Percentiles rank a stretch among this genome's conserved stretches.
Conservation (phyloP, 92 coral and sea anemone species). For the Bergia puertoricense region DNA sequence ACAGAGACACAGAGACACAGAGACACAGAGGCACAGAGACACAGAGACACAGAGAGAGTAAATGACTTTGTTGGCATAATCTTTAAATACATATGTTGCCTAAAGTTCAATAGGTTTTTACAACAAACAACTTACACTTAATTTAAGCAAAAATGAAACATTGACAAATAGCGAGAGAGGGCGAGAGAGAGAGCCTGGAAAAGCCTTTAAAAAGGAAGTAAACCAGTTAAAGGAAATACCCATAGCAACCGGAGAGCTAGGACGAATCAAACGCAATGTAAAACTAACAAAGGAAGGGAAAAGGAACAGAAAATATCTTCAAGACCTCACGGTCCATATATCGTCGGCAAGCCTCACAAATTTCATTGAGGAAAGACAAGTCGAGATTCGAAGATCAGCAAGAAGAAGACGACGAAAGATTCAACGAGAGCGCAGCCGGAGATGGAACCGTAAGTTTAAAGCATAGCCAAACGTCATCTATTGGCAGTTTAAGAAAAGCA, state of each 20-base stretch:
- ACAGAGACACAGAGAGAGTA: no score
- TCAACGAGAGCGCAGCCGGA: no score
- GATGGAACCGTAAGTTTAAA: no score
- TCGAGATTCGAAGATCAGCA: background rate
- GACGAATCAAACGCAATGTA: background rate
- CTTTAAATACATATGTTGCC: no score
- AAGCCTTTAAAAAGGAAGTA: background rate
- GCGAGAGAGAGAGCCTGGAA: background rate
- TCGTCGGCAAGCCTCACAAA: background rate
- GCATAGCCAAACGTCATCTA: no score
- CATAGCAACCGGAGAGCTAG: conserved; percentile 4
- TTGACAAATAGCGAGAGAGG: no score
- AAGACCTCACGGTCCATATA: background rate
- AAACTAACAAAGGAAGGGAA: background rate
- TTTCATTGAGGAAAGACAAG: background rate
- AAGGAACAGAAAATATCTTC: background rate
- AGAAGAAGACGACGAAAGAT: background rate
- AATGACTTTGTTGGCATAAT: no score
- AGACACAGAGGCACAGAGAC: no score
- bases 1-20: no score
- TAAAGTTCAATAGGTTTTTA: no score
- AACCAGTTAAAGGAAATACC: background rate
- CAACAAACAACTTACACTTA: no score
- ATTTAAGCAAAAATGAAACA: no score
- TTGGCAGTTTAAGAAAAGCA: background rate